Evolutionary conservation across 2,113 vertebrate genomes (phyloP).

Genomic region (Antechinus flavipes): DNA sequence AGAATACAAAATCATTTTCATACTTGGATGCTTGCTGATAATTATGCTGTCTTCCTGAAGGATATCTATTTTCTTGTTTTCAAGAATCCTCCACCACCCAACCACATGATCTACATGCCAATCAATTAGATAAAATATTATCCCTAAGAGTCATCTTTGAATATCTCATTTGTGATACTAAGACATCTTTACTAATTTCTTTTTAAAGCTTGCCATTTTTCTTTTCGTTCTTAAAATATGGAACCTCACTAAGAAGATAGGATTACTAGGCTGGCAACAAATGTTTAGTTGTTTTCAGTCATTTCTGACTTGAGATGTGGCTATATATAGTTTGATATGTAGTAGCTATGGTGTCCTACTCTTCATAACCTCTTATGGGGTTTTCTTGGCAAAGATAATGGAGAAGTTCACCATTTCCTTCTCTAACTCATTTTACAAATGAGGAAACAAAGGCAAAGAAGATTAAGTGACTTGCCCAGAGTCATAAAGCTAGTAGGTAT

Average conservation of each 20-base stretch:
- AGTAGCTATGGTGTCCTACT: neutral
- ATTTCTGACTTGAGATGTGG: neutral
- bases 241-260: neutral
- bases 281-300: neutral
- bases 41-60: slow-evolving; percentile 5
- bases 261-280: neutral
- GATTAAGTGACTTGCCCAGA: neutral
- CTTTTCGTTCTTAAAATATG: neutral
- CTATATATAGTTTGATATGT: neutral
- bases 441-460: neutral
- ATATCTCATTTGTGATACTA: neutral
- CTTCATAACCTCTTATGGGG: neutral
- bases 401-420: neutral
- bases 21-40: neutral
- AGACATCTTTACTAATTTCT: neutral
- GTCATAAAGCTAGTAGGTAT: neutral
- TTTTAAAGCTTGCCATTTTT: neutral
- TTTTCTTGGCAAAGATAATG: neutral
- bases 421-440: neutral
- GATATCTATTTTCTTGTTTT: slow-evolving; percentile 36
- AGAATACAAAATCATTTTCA: neutral
- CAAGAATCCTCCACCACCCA: neutral
- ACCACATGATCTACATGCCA: neutral
- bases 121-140: neutral
- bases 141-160: neutral